Conservation (phyloP, 2,113 vertebrate species). For the Halcyon senegalensis region DNA sequence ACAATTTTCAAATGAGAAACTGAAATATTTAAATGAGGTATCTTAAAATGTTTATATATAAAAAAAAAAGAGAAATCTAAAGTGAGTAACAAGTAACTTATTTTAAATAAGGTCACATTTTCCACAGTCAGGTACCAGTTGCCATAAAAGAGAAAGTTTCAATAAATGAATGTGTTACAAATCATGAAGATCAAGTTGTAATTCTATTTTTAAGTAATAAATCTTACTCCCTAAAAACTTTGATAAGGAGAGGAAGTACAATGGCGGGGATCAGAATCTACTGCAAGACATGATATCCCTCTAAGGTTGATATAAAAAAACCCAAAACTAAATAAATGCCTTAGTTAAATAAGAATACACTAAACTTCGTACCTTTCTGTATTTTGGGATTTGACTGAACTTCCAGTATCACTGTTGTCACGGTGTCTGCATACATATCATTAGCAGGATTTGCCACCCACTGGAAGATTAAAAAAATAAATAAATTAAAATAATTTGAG, state of each 20-base stretch:
- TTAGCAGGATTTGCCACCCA: conserved; percentile 96
- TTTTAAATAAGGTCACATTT: background rate
- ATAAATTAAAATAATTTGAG: background rate
- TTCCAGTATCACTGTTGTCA: conserved; percentile 93
- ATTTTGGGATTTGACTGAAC: conserved; percentile 96
- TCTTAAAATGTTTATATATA: background rate
- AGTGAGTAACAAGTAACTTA: background rate
- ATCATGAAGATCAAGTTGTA: background rate
- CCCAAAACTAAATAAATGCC: background rate
- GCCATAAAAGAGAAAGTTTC: background rate
- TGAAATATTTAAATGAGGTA: background rate
- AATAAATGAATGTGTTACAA: background rate
- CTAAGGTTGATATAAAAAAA: background rate
- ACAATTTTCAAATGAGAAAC: background rate
- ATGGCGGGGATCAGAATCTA: background rate
- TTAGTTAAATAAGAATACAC: background rate
- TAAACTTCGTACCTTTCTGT: conserved; percentile 84
- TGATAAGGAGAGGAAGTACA: background rate
- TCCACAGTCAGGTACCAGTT: background rate
- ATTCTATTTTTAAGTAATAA: background rate
- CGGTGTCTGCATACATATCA: conserved; percentile 96
- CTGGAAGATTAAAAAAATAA: conserved; percentile 64
- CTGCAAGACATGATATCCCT: background rate
- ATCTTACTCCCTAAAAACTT: background rate
- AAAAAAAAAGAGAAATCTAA: background rate